A percentile compares a stretch with the other conserved stretches of the same genome.
phyloP scores from a whole-genome alignment of 1,140 invertebrate species.

The Camponotus floridanus region DNA sequence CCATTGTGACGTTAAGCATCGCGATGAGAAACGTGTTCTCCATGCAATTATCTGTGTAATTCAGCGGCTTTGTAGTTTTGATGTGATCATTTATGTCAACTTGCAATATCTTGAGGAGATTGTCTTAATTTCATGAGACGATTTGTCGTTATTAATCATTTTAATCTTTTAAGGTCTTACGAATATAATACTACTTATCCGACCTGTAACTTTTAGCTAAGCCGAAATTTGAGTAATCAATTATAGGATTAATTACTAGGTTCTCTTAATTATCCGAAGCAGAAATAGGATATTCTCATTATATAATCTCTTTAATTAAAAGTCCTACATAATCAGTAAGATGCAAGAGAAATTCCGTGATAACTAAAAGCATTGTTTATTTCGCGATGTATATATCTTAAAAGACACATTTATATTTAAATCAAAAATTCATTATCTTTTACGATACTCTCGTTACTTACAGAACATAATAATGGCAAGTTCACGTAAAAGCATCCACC shows the following conservation, averaged over 20 bases:
- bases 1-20: slow-evolving; percentile 2
- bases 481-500: slow-evolving; percentile 82
- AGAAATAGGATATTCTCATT: neutral
- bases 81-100: slow-evolving; percentile 12
- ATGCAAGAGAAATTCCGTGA: neutral
- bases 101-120: neutral
- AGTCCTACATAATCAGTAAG: neutral
- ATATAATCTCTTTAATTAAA: slow-evolving; percentile 13
- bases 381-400: neutral
- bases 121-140: neutral
- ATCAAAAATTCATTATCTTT: neutral
- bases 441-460: neutral
- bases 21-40: slow-evolving; percentile 23
- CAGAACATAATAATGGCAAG: slow-evolving; percentile 80
- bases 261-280: slow-evolving; percentile 1
- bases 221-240: neutral
- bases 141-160: neutral
- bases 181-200: neutral
- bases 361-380: neutral
- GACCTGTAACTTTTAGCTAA: neutral
- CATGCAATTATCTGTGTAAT: slow-evolving; percentile 39
- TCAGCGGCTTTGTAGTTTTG: slow-evolving; percentile 48
- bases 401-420: slow-evolving; percentile 2
- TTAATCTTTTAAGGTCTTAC: neutral
- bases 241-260: neutral